These are phyloP conservation scores for Telenomus remus DNA, from an alignment of 1,140 invertebrate species.

Conservation along the genomic window DNA sequence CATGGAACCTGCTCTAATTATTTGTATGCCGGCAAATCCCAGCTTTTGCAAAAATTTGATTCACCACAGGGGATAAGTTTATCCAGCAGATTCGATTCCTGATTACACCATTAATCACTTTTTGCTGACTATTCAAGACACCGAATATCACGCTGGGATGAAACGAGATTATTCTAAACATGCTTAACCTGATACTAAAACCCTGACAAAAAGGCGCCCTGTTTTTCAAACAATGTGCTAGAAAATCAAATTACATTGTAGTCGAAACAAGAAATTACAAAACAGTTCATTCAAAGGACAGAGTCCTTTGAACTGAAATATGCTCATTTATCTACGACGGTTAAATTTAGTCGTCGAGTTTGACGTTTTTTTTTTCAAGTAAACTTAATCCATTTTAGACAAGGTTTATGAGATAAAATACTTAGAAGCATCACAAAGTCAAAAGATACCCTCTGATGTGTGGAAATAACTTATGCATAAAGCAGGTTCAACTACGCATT, in stretches of 20 bases:
- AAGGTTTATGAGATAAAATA: slow-evolving; percentile 50
- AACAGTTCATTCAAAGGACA: too few species aligned
- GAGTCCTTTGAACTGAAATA: too few species aligned
- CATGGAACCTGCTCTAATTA: slow-evolving; percentile 47
- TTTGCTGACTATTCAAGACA: not conserved
- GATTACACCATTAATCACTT: slow-evolving; percentile 12
- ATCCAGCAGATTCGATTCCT: slow-evolving; percentile 9
- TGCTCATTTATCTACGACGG: too few species aligned
- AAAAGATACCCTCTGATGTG: not conserved
- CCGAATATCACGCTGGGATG: not conserved
- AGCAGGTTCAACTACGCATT: slow-evolving; percentile 34
- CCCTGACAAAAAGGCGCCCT: not conserved
- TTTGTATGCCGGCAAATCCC: slow-evolving; percentile 33
- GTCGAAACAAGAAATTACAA: too few species aligned
- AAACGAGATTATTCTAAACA: too few species aligned
- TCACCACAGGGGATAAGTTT: slow-evolving; percentile 10
- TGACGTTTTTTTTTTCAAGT: too few species aligned
- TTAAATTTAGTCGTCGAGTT: too few species aligned
- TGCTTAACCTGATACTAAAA: not conserved
- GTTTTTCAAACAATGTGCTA: not conserved
- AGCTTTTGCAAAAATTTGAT: slow-evolving; percentile 33
- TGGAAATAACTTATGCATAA: slow-evolving; percentile 19
- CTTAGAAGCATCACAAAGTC: slow-evolving; percentile 19
- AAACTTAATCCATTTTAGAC: too few species aligned
- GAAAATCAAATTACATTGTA: not conserved